These are phyloP conservation scores for Koerneria pararmatus DNA, from an alignment of 2,888 invertebrate genomes.

Conservation along the genomic window DNA sequence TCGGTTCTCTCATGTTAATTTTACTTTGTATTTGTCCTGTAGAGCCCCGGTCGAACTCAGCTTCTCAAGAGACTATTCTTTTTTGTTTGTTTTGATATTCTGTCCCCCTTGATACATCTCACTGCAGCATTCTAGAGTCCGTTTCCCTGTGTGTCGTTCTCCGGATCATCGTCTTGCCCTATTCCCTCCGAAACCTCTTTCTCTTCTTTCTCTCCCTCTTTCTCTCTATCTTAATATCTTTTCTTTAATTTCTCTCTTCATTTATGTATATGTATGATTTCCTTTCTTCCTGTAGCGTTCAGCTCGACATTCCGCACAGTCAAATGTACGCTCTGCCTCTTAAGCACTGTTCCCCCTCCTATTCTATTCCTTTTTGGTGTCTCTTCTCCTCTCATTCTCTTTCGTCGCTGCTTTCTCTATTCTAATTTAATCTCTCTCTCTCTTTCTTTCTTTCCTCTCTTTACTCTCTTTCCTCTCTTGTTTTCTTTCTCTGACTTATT, in stretches of 20 bases:
- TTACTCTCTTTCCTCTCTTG: conserved; percentile 8
- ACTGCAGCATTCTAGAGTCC: too few species aligned
- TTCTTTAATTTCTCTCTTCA: not conserved
- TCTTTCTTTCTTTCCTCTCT: not conserved
- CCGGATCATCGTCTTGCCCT: not conserved
- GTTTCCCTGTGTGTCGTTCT: too few species aligned
- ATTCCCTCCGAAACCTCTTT: conserved; percentile 14
- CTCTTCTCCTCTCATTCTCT: conserved; percentile 1
- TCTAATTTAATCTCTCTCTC: not conserved
- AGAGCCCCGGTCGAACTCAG: too few species aligned
- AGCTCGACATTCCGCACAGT: not conserved
- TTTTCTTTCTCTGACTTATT: not conserved
- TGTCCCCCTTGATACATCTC: too few species aligned
- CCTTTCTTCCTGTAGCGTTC: not conserved
- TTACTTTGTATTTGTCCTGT: too few species aligned
- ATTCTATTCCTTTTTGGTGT: not conserved
- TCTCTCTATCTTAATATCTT: conserved; percentile 3
- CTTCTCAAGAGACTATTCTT: too few species aligned
- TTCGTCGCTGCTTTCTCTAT: not conserved
- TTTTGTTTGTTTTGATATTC: too few species aligned
- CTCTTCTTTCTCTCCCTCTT: not conserved
- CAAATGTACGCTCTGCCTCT: not conserved
- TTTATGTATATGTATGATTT: not conserved
- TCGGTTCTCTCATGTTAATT: too few species aligned
- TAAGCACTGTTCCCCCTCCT: not conserved